Percentiles rank a stretch among this genome's conserved stretches.
Conservation (phyloP, 1,140 invertebrate species). For the Phymorhynchus buccinoides region DNA sequence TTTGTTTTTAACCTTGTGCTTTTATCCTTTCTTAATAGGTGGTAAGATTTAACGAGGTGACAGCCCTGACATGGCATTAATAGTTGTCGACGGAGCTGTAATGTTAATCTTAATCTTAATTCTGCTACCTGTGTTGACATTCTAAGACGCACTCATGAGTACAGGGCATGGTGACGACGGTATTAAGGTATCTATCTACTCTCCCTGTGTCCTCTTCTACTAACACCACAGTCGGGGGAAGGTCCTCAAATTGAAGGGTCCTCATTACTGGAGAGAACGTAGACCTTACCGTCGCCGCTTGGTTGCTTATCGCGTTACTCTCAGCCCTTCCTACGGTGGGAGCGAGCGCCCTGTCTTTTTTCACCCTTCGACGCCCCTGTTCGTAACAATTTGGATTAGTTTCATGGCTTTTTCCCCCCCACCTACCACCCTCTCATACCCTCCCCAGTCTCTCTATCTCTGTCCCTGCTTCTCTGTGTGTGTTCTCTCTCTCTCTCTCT, state of each 20-base stretch:
- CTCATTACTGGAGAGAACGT: constrained; percentile 34
- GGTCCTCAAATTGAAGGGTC: background rate
- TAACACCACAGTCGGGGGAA: too few species aligned
- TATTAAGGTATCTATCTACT: too few species aligned
- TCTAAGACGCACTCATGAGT: too few species aligned
- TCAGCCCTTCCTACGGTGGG: background rate
- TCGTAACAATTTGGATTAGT: constrained; percentile 20
- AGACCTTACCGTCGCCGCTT: constrained; percentile 20
- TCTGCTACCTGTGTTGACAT: too few species aligned
- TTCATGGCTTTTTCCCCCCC: background rate
- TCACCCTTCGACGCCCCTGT: constrained; percentile 18
- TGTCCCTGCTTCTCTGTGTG: background rate
- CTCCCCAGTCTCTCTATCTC: background rate
- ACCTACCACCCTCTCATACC: background rate
- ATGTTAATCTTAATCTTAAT: too few species aligned
- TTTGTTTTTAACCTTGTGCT: too few species aligned
- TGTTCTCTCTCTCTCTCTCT: background rate
- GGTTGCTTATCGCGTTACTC: constrained; percentile 33
- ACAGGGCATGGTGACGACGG: constrained; percentile 37
- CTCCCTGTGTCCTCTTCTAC: too few species aligned
- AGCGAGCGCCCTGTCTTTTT: background rate
- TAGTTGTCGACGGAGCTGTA: too few species aligned
- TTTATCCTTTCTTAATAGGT: too few species aligned
- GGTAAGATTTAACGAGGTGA: too few species aligned
- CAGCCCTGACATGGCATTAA: too few species aligned